Percentiles rank a stretch among this genome's conserved stretches.
These are phyloP conservation scores for Melanocharis versteri DNA, from an alignment of 2,113 vertebrate genomes.

Conservation along the genomic window DNA sequence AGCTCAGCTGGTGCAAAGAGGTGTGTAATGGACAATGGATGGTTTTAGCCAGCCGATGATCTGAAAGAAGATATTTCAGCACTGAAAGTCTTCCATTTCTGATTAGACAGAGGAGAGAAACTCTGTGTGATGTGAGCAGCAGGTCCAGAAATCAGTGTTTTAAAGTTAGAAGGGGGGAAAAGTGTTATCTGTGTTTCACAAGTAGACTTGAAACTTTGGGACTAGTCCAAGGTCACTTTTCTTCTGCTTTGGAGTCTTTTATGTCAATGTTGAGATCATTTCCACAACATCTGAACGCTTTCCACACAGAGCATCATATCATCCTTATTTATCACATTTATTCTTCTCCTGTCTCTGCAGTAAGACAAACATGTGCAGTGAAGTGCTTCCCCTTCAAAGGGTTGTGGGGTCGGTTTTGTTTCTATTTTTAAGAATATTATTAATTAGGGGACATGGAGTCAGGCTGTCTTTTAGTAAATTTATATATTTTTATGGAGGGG, in stretches of 20 bases:
- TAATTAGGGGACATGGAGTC: neutral
- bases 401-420: accelerated
- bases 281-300: neutral
- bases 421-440: neutral
- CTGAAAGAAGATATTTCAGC: neutral
- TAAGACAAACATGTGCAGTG: neutral
- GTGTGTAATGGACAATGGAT: neutral
- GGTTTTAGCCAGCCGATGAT: neutral
- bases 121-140: neutral
- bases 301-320: neutral
- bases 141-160: neutral
- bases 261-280: neutral
- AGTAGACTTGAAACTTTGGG: neutral
- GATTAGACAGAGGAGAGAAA: neutral
- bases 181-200: neutral
- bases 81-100: neutral
- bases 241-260: neutral
- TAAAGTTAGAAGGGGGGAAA: neutral
- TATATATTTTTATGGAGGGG: neutral
- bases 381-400: neutral
- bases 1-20: neutral
- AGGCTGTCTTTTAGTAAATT: neutral
- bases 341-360: neutral
- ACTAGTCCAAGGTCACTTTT: neutral
- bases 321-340: neutral